Evolutionary conservation across 2,113 vertebrate genomes (phyloP).

Genomic region (Calonectris borealis): DNA sequence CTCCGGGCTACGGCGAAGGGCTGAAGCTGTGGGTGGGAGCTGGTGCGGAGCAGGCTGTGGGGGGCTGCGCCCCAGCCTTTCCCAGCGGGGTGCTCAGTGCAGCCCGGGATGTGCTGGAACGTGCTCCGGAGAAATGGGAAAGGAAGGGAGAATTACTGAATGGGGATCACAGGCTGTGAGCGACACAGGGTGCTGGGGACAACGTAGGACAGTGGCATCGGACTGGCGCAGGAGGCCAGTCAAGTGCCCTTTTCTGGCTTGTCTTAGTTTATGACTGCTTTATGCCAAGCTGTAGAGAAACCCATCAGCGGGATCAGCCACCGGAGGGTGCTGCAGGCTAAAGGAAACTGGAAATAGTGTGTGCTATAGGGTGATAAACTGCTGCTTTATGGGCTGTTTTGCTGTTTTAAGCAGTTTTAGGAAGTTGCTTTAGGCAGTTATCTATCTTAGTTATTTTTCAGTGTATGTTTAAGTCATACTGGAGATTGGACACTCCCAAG

Average conservation of each 20-base stretch:
- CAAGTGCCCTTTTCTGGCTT: background rate
- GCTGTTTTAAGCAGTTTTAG: background rate
- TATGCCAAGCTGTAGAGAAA: background rate
- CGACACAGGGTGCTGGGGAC: too few relatives aligned
- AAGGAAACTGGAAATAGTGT: background rate
- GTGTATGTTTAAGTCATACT: background rate
- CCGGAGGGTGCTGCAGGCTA: background rate
- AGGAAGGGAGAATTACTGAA: background rate
- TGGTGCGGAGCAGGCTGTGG: background rate
- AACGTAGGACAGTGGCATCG: background rate
- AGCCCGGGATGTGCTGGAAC: background rate
- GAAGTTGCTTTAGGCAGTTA: background rate
- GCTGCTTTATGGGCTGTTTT: background rate
- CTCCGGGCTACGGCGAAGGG: background rate
- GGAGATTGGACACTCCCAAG: background rate
- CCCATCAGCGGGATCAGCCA: fast-evolving
- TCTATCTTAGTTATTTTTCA: too few relatives aligned
- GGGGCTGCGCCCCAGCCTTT: background rate
- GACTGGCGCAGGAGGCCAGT: background rate
- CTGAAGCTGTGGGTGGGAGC: background rate
- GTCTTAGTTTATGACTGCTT: too few relatives aligned
- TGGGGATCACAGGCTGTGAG: background rate
- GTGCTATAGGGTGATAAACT: too few relatives aligned
- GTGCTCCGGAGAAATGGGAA: background rate
- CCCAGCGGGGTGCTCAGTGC: background rate